Percentiles rank a stretch among this genome's conserved stretches.
phyloP scores from a whole-genome alignment of 2,888 invertebrate genomes.

The Habroteleia sp. region DNA sequence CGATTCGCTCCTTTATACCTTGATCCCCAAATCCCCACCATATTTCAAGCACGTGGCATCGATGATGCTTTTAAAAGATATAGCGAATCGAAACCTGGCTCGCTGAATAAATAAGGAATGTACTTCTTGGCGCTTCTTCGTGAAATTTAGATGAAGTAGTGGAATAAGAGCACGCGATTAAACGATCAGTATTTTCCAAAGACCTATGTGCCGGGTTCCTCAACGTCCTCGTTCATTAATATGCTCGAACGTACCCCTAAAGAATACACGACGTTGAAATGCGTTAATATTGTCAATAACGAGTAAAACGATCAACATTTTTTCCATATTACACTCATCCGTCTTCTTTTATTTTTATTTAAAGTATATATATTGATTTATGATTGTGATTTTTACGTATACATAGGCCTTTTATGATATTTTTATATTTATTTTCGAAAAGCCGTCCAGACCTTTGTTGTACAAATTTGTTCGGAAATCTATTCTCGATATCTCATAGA shows the following conservation, averaged over 20 bases:
- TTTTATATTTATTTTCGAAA: background rate
- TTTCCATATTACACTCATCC: no score
- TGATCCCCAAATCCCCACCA: slow-evolving; percentile 59
- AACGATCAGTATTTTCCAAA: slow-evolving; percentile 64
- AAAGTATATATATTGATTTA: no score
- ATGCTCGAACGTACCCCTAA: slow-evolving; percentile 51
- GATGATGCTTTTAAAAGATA: slow-evolving; percentile 60
- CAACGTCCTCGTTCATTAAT: slow-evolving; percentile 60
- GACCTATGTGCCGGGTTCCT: slow-evolving; percentile 36
- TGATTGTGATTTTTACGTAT: no score
- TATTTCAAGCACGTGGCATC: slow-evolving; percentile 60
- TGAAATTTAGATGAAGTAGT: slow-evolving; percentile 65
- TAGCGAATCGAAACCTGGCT: slow-evolving; percentile 34
- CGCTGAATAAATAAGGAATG: slow-evolving; percentile 65
- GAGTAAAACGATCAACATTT: slow-evolving; percentile 32
- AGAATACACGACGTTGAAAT: slow-evolving; percentile 56
- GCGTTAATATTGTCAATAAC: slow-evolving; percentile 63
- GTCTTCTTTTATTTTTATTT: background rate
- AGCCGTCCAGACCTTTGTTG: slow-evolving; percentile 5
- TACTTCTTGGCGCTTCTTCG: slow-evolving; percentile 51
- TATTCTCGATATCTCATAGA: slow-evolving; percentile 35
- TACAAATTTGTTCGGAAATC: slow-evolving; percentile 39
- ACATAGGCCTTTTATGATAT: no score
- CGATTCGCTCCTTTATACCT: slow-evolving; percentile 60
- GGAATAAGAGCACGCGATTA: slow-evolving; percentile 53